Conservation (phyloP, 2,797 vertebrate genomes). For the Hypotaenidia okinawae region DNA sequence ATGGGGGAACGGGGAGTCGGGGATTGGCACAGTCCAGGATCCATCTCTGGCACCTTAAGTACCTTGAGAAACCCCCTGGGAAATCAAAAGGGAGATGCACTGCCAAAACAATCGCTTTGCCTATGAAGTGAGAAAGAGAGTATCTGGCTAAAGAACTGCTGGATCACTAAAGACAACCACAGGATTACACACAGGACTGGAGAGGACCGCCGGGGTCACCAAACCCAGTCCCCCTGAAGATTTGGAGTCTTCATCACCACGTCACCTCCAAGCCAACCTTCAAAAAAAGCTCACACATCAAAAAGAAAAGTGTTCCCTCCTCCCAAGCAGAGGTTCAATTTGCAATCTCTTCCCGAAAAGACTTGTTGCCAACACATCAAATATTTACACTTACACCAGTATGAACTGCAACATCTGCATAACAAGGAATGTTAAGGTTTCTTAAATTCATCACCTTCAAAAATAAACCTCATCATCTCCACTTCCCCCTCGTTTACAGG, state of each 20-base stretch:
- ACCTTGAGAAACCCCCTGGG: not conserved
- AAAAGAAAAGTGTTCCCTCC: slow-evolving; percentile 32
- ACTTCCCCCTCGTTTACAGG: slow-evolving; percentile 2
- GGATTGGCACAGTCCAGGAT: not conserved
- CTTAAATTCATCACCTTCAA: slow-evolving; percentile 27
- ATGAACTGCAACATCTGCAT: slow-evolving; percentile 41
- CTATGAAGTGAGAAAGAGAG: slow-evolving; percentile 21
- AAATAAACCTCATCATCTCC: not conserved
- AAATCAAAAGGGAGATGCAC: not conserved
- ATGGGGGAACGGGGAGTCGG: not conserved
- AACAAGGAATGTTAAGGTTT: slow-evolving; percentile 51
- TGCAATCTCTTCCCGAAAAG: slow-evolving; percentile 32
- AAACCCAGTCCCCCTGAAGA: slow-evolving; percentile 1
- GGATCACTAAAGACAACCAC: slow-evolving; percentile 69
- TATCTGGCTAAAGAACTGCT: slow-evolving; percentile 58
- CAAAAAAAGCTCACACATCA: not conserved
- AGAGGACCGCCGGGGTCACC: slow-evolving; percentile 47
- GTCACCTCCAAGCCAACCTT: slow-evolving; percentile 50
- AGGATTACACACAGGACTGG: not conserved
- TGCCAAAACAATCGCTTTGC: not conserved
- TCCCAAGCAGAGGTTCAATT: slow-evolving; percentile 51
- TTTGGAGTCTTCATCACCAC: slow-evolving; percentile 63
- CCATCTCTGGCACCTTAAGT: not conserved
- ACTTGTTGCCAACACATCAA: slow-evolving; percentile 32
- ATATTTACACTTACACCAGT: slow-evolving; percentile 34